A percentile compares a stretch with the other conserved stretches of the same genome.
phyloP scores from a whole-genome alignment of 92 coral and sea anemone genomes.

The Palythoa grandiflora region DNA sequence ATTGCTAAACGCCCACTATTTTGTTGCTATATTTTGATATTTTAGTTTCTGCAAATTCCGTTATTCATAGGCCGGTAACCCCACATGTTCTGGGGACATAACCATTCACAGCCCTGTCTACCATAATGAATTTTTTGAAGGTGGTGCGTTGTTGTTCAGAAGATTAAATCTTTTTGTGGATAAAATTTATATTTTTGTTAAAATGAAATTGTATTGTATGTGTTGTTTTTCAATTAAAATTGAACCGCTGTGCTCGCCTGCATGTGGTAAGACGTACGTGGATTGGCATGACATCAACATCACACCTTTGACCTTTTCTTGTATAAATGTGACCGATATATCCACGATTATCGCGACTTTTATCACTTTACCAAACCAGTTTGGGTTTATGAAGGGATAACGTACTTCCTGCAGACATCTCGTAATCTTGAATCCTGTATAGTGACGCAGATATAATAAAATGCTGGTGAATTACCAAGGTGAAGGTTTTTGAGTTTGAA shows the following conservation, averaged over 20 bases:
- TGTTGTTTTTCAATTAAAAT: no score
- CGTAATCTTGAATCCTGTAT: neutral
- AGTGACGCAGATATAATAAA: neutral
- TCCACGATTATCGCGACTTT: neutral
- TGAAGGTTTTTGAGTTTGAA: neutral
- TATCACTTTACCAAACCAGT: constrained; percentile 12
- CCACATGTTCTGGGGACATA: neutral
- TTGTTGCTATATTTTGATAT: no score
- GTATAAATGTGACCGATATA: neutral
- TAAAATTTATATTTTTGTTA: no score
- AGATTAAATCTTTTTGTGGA: neutral
- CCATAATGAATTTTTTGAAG: neutral
- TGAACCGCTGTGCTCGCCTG: no score
- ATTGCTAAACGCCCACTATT: no score
- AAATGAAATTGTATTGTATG: no score
- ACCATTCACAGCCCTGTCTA: neutral
- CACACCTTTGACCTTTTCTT: neutral
- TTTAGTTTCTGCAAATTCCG: no score
- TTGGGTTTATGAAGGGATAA: constrained; percentile 1
- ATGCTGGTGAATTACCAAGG: neutral
- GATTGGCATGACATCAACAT: no score
- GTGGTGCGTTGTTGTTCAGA: neutral
- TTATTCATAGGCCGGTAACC: neutral
- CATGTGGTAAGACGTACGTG: no score
- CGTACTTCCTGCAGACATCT: neutral